Evolutionary conservation across 2,797 vertebrate species (phyloP).

Genomic region (Corythornis leucogaster): DNA sequence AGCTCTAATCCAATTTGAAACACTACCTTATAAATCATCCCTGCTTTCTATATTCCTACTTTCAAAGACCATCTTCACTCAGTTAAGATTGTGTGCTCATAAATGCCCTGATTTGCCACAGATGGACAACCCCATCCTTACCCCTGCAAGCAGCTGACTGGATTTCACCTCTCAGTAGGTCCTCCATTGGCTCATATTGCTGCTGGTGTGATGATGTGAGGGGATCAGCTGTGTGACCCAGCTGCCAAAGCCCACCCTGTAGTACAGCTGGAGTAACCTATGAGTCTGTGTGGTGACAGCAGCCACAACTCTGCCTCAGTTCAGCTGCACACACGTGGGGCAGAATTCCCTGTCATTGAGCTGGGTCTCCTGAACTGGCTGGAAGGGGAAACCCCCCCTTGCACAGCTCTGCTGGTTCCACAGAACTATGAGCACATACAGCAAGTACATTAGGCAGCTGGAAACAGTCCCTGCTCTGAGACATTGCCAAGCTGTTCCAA

Average conservation of each 20-base stretch:
- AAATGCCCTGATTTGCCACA: not conserved
- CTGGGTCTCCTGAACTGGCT: not conserved
- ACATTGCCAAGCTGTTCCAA: not conserved
- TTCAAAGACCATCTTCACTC: not conserved
- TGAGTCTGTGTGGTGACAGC: rapidly evolving
- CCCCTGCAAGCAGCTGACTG: not conserved
- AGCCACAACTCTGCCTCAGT: not conserved
- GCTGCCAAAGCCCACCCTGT: rapidly evolving
- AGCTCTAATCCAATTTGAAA: not conserved
- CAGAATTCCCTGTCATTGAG: not conserved
- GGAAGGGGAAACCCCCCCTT: not conserved
- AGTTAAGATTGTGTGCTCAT: not conserved
- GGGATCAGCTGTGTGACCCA: not conserved
- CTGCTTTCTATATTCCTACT: not conserved
- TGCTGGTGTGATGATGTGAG: not conserved
- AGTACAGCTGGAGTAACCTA: rapidly evolving
- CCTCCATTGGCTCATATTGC: not conserved
- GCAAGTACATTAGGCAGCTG: not conserved
- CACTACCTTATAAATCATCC: not conserved
- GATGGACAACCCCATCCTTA: not conserved
- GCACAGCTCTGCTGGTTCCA: not conserved
- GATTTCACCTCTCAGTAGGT: not conserved
- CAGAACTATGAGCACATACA: not conserved
- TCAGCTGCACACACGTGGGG: not conserved
- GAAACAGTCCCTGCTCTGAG: not conserved